Base-by-base conservation (phyloP, 2,113 vertebrate species). In the Ancistrus triradiatus region DNA sequence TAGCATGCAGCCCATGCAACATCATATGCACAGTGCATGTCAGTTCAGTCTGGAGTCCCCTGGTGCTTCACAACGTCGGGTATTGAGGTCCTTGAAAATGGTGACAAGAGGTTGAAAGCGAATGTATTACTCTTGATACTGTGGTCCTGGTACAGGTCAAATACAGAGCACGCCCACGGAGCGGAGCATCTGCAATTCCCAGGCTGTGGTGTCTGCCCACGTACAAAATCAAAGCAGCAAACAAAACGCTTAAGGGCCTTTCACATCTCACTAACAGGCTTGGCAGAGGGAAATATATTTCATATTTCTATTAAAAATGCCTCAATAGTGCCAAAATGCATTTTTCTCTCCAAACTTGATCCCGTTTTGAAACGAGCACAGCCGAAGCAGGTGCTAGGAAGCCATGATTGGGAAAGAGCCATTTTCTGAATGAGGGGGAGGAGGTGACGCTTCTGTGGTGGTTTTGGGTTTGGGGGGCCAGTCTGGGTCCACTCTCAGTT, bases 401-500 rank as follows among this genome's bases (percentile, higher is more conserved):
- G 87, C 59, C 73, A 91, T 83, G 66, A 91, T 85, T 66, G 90
- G 90, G 89, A 89, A 92, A 7, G 91, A 87, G 59, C 90, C 86
- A 0, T 92, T 95, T 74, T 86, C 89, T 40, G 86, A 87, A 18
- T 74, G 68, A 44, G 81, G 62, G 33, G 56, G 60, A 55, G 77
- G 60, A 55, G 76, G 63, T 82, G 91, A 97, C 0, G 95, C 96
- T 85, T 98, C 96, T 3, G 93, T 98, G 35, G 92, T 97, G 38
- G 94, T 97, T 68, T 91, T 91, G 69, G 95, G 95, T 79, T 94
- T 97, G 25, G 96, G 96, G 17, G 96, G 96, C 96, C 96, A 98
- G 69, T 97, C 93, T 0, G 96, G 96, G 77, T 98, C 96, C 43
- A 94, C 85, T 49, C 88, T 81, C 68, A 98, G 87, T 82, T 98